Evolutionary conservation across 2,888 invertebrate genomes (phyloP).

Genomic region (Pseudolycoriella hygida): DNA sequence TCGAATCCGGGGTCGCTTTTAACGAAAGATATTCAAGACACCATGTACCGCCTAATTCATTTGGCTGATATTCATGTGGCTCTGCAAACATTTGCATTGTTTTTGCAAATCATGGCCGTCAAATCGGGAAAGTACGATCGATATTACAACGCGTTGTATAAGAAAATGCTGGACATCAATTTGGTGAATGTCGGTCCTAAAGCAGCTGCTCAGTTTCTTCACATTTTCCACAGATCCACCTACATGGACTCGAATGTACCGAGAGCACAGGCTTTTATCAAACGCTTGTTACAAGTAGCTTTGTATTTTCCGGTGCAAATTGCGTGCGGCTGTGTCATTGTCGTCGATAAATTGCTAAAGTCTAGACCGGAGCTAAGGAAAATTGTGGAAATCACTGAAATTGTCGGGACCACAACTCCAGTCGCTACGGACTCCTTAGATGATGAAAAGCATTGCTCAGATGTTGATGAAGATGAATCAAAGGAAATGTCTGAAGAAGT

Average conservation of each 20-base stretch:
- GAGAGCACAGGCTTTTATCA: slow-evolving; percentile 68
- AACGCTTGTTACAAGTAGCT: slow-evolving; percentile 56
- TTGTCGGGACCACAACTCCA: slow-evolving; percentile 8
- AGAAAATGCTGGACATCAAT: slow-evolving; percentile 63
- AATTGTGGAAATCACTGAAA: background rate
- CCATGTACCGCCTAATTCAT: slow-evolving; percentile 67
- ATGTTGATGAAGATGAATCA: slow-evolving; percentile 4
- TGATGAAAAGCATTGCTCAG: slow-evolving; percentile 12
- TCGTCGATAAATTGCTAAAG: slow-evolving; percentile 34
- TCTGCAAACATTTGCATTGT: slow-evolving; percentile 30
- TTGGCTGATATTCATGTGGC: slow-evolving; percentile 54
- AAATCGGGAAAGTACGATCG: slow-evolving; percentile 25
- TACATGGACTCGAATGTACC: slow-evolving; percentile 53
- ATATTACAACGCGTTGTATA: slow-evolving; percentile 78
- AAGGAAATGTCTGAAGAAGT: slow-evolving; percentile 9
- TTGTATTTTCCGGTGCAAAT: slow-evolving; percentile 56
- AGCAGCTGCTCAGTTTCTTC: slow-evolving; percentile 63
- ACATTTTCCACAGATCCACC: slow-evolving; percentile 71
- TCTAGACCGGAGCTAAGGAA: slow-evolving; percentile 40
- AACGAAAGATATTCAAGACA: slow-evolving; percentile 33
- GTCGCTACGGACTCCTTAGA: slow-evolving; percentile 21
- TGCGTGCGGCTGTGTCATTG: slow-evolving; percentile 63
- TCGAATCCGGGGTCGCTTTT: slow-evolving; percentile 20
- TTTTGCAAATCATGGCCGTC: slow-evolving; percentile 21
- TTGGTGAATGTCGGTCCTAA: slow-evolving; percentile 35